These are phyloP conservation scores for Spea bombifrons DNA, from an alignment of 2,113 vertebrate genomes.

Conservation along the genomic window DNA sequence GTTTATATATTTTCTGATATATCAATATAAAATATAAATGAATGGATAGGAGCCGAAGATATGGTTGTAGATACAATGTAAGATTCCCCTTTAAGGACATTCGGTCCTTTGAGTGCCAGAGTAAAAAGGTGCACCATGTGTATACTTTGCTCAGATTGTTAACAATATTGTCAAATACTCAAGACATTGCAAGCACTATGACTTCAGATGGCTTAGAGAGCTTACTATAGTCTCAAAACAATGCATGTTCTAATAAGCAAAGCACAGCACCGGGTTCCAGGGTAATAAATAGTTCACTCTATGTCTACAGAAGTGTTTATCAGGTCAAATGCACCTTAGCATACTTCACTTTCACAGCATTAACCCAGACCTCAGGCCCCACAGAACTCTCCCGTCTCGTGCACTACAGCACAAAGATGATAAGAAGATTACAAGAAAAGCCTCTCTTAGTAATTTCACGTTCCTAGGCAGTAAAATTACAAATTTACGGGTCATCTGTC, in stretches of 20 bases:
- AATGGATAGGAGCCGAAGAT: too few relatives aligned
- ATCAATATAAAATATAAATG: too few relatives aligned
- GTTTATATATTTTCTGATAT: too few relatives aligned
- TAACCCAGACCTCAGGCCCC: slow-evolving; percentile 53
- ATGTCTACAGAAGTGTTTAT: slow-evolving; percentile 59
- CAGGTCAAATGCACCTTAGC: slow-evolving; percentile 55
- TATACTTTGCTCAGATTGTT: too few relatives aligned
- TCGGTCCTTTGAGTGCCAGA: too few relatives aligned
- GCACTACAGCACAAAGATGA: slow-evolving; percentile 69
- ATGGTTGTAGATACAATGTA: too few relatives aligned
- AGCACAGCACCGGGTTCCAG: slow-evolving; percentile 9
- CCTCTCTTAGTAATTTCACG: slow-evolving; percentile 70
- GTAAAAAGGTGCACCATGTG: too few relatives aligned
- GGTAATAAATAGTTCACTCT: slow-evolving; percentile 49
- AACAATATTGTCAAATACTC: too few relatives aligned
- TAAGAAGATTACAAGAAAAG: slow-evolving; percentile 80
- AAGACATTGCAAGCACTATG: not conserved
- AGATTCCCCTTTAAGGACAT: too few relatives aligned
- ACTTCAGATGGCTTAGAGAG: slow-evolving; percentile 31
- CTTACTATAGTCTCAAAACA: slow-evolving; percentile 46
- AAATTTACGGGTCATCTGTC: slow-evolving; percentile 67
- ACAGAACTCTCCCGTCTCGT: slow-evolving; percentile 61
- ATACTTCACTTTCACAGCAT: slow-evolving; percentile 63
- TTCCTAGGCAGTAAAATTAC: slow-evolving; percentile 71
- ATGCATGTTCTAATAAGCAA: slow-evolving; percentile 33